phyloP scores from a whole-genome alignment of 2,888 invertebrate species.

The Caenorhabditis angaria region DNA sequence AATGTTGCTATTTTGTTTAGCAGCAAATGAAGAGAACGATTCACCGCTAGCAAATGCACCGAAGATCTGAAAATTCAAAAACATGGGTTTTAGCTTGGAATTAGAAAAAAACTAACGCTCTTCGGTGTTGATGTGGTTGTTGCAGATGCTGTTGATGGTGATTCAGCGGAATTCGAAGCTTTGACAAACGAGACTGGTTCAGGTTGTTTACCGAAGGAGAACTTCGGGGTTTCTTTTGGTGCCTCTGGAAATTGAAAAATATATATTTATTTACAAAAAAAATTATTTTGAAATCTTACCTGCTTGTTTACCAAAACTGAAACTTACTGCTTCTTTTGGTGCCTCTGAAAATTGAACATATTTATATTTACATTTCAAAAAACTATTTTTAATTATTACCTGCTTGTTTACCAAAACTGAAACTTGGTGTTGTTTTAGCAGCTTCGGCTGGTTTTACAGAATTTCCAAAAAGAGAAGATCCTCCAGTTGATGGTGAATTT shows the following conservation, averaged over 20 bases:
- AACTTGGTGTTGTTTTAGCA: conserved; percentile 14
- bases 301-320: neutral
- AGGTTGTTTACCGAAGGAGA: neutral
- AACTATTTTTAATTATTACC: neutral
- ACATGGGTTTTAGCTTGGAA: neutral
- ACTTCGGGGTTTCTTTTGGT: neutral
- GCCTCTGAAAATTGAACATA: no score
- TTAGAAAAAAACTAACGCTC: conserved; percentile 6
- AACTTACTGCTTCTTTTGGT: neutral
- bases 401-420: conserved; percentile 25
- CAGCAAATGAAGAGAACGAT: conserved; percentile 30
- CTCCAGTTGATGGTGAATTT: conserved; percentile 11
- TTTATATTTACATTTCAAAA: no score
- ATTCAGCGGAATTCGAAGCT: neutral
- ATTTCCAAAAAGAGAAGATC: conserved; percentile 22
- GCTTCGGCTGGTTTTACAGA: conserved; percentile 11
- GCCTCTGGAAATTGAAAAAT: no score
- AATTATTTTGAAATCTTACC: no score
- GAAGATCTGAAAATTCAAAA: conserved; percentile 25
- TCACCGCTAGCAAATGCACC: conserved; percentile 19
- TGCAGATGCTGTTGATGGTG: neutral
- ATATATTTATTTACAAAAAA: no score
- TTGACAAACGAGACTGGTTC: conserved; percentile 2
- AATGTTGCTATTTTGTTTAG: conserved; percentile 14
- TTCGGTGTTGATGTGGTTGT: conserved; percentile 19